Conservation (phyloP, 2,888 invertebrate species). For the Pherbina coryleti region DNA sequence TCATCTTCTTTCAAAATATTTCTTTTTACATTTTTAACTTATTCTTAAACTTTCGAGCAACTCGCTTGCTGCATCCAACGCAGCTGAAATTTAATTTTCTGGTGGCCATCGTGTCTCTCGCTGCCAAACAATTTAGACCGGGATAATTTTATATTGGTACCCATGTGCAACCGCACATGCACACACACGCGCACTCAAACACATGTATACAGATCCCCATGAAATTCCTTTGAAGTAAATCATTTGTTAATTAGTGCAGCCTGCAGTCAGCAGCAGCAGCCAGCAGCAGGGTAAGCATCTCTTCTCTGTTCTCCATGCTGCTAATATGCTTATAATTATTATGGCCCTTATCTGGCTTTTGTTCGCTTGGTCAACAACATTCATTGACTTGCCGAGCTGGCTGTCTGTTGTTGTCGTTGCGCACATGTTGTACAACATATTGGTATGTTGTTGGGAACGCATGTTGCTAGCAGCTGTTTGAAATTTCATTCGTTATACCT, state of each 20-base stretch:
- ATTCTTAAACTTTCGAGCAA: not conserved
- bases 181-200: not conserved
- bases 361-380: not conserved
- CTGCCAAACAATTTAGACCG: not conserved
- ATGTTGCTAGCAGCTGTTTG: not conserved
- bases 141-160: constrained; percentile 16
- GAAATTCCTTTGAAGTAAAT: constrained; percentile 33
- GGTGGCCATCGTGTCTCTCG: constrained; percentile 33
- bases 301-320: not conserved
- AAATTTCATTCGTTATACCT: not conserved
- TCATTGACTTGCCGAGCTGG: not conserved
- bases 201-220: not conserved
- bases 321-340: constrained; percentile 37
- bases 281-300: not conserved
- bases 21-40: not conserved
- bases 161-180: not conserved
- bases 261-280: not conserved
- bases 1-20: not conserved
- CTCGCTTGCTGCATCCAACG: not conserved
- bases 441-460: not conserved
- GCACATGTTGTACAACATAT: not conserved
- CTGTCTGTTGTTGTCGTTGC: not conserved
- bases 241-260: constrained; percentile 32
- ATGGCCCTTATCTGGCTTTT: constrained; percentile 29
- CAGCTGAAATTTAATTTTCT: constrained; percentile 28